These are phyloP conservation scores for Apogon talboti DNA, from an alignment of 2,797 vertebrate species.

Conservation along the genomic window DNA sequence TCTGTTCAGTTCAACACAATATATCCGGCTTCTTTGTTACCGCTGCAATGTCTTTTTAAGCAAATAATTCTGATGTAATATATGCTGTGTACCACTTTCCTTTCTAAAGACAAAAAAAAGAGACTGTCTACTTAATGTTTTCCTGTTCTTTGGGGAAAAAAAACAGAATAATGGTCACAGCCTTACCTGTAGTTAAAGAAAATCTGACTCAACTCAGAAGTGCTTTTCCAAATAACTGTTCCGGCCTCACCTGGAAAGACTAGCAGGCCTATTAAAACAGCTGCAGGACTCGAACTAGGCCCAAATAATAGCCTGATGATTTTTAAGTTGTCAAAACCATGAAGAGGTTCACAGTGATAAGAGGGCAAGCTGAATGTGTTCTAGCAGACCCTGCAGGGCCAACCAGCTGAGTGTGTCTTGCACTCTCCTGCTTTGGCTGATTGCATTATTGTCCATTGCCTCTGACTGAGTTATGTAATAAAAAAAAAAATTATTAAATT, in stretches of 20 bases:
- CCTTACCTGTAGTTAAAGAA: constrained; percentile 18
- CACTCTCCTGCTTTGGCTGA: constrained; percentile 53
- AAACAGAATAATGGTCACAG: constrained; percentile 20
- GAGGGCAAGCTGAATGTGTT: constrained; percentile 58
- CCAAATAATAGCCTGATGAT: constrained; percentile 45
- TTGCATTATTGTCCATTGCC: constrained; percentile 62
- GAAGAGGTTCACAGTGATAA: constrained; percentile 54
- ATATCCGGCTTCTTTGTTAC: constrained; percentile 18
- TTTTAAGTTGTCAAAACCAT: constrained; percentile 64
- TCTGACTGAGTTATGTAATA: constrained; percentile 63
- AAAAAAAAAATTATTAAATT: constrained; percentile 46
- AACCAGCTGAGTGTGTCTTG: constrained; percentile 29
- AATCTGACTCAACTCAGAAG: constrained; percentile 12
- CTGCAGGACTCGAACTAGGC: constrained; percentile 41
- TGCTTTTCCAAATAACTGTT: constrained; percentile 29
- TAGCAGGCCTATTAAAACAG: constrained; percentile 44
- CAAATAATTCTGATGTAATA: constrained; percentile 1
- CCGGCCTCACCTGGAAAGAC: constrained; percentile 33
- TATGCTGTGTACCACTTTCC: constrained; percentile 9
- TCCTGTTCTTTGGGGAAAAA: constrained; percentile 11
- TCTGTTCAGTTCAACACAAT: constrained; percentile 16
- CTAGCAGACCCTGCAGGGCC: constrained; percentile 53
- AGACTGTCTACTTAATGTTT: constrained; percentile 5
- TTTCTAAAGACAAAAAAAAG: constrained; percentile 13
- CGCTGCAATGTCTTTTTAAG: constrained; percentile 7